A percentile compares a stretch with the other conserved stretches of the same genome.
Conservation (phyloP, 1,140 invertebrate species). For the Lordiphosa collinella region DNA sequence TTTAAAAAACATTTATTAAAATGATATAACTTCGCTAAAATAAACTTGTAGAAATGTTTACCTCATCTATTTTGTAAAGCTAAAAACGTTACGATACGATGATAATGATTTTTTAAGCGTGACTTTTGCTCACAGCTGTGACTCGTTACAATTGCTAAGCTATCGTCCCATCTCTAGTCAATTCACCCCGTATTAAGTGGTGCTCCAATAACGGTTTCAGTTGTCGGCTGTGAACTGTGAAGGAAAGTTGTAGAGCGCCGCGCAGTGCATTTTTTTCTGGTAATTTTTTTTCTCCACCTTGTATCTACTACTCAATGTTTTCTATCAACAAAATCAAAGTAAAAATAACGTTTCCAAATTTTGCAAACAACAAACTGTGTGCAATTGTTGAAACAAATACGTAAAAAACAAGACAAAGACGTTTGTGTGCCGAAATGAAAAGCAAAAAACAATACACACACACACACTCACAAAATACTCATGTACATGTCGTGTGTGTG, state of each 20-base stretch:
- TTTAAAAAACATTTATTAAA: too few relatives aligned
- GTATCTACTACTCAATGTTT: slow-evolving; percentile 17
- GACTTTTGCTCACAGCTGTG: too few relatives aligned
- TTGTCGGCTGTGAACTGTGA: slow-evolving; percentile 54
- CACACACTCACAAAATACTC: slow-evolving; percentile 53
- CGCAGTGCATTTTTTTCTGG: slow-evolving; percentile 74
- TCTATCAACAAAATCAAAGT: not conserved
- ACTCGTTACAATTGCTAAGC: too few relatives aligned
- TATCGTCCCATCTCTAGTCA: not conserved
- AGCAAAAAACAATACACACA: slow-evolving; percentile 59
- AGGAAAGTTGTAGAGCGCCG: slow-evolving; percentile 60
- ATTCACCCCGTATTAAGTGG: slow-evolving; percentile 13
- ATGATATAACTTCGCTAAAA: too few relatives aligned
- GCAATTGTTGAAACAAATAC: not conserved
- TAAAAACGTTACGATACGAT: too few relatives aligned
- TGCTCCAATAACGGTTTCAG: slow-evolving; percentile 1
- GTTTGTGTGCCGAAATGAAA: slow-evolving; percentile 36
- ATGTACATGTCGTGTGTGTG: slow-evolving; percentile 45
- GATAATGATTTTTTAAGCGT: too few relatives aligned
- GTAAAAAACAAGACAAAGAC: slow-evolving; percentile 37
- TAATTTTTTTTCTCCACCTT: slow-evolving; percentile 57
- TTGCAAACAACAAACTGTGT: slow-evolving; percentile 8
- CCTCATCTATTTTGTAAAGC: too few relatives aligned
- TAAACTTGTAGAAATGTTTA: too few relatives aligned
- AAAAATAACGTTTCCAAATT: not conserved